Evolutionary conservation across 2,888 invertebrate genomes (phyloP).

Genomic region (Lacanobia oleracea): DNA sequence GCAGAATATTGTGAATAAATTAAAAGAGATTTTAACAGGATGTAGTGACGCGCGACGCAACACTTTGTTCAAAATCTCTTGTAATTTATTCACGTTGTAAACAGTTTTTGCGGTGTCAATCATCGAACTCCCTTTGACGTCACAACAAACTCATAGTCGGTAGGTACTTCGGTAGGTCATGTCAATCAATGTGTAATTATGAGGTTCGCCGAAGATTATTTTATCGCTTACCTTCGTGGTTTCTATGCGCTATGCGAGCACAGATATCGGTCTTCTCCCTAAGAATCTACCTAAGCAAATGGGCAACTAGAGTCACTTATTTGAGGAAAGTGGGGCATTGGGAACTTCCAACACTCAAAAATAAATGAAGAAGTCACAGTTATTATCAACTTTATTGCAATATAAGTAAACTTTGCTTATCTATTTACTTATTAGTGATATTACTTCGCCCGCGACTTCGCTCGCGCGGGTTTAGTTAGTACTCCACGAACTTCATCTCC

Average conservation of each 20-base stretch:
- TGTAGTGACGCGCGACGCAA: slow-evolving; percentile 29
- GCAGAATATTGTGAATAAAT: slow-evolving; percentile 56
- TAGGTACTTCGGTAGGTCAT: no score
- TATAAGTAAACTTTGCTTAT: background rate
- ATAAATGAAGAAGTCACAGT: no score
- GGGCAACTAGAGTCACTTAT: background rate
- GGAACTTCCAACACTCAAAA: no score
- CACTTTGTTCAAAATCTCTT: slow-evolving; percentile 39
- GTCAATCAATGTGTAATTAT: no score
- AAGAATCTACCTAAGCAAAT: background rate
- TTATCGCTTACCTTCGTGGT: background rate
- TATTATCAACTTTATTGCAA: no score
- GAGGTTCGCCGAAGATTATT: background rate
- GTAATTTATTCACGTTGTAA: slow-evolving; percentile 42
- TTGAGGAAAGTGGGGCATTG: background rate
- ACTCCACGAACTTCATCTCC: no score
- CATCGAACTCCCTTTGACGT: slow-evolving; percentile 2
- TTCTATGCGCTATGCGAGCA: background rate
- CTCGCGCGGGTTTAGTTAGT: no score
- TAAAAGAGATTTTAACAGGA: slow-evolving; percentile 54
- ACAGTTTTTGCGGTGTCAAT: slow-evolving; percentile 34
- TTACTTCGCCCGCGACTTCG: no score
- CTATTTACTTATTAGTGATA: background rate
- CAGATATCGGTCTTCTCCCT: background rate
- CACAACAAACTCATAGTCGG: background rate